phyloP scores from a whole-genome alignment of 2,113 vertebrate species.

The Helogale parvula region DNA sequence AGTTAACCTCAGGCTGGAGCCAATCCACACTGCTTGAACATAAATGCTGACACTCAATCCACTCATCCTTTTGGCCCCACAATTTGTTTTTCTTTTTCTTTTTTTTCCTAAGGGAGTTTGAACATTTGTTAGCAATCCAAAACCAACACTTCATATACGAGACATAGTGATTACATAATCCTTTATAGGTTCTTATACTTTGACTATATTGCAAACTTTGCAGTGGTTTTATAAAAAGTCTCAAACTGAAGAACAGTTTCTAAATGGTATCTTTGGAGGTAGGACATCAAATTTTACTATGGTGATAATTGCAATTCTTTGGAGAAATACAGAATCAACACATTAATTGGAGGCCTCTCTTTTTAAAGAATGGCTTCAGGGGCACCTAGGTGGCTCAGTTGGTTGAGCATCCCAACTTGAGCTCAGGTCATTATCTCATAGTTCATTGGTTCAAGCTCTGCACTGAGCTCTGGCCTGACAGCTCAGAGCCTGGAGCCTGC shows the following conservation, averaged over 20 bases:
- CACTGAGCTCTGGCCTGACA: no score
- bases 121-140: conserved; percentile 66
- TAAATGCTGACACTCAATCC: conserved; percentile 64
- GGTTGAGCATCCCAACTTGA: no score
- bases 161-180: conserved; percentile 47
- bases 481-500: no score
- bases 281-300: conserved; percentile 50
- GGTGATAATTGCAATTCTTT: conserved; percentile 34
- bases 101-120: conserved; percentile 20
- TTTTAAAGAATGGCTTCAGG: conserved; percentile 8
- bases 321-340: conserved; percentile 50
- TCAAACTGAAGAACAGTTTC: conserved; percentile 63
- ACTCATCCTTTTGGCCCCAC: conserved; percentile 32
- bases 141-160: conserved; percentile 20
- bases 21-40: conserved; percentile 44
- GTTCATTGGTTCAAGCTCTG: no score
- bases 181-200: conserved; percentile 33
- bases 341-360: neutral
- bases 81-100: conserved; percentile 44
- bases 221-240: conserved; percentile 44
- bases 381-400: no score
- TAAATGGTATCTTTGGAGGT: conserved; percentile 29
- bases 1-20: conserved; percentile 76
- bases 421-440: no score
- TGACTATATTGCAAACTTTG: conserved; percentile 18